A percentile compares a stretch with the other conserved stretches of the same genome.
These are phyloP conservation scores for Scolopax mira DNA, from an alignment of 2,113 vertebrate genomes.

Conservation along the genomic window DNA sequence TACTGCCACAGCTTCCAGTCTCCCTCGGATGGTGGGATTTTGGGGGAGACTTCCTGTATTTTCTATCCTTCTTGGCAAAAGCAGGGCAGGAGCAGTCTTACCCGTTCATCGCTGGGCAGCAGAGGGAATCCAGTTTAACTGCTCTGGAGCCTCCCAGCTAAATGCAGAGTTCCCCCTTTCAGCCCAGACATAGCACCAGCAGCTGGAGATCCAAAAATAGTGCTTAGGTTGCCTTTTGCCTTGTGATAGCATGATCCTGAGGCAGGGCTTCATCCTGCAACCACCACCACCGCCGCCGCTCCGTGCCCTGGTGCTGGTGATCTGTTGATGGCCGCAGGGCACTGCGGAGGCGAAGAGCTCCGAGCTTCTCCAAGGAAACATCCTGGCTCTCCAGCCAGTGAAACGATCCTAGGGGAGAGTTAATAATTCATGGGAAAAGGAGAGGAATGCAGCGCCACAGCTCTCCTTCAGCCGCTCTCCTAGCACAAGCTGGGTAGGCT, in stretches of 20 bases:
- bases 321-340: background rate
- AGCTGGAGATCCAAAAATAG: background rate
- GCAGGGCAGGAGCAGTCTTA: background rate
- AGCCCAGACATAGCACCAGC: background rate
- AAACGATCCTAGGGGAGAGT: background rate
- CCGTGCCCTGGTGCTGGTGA: fast-evolving
- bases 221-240: background rate
- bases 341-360: background rate
- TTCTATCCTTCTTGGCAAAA: background rate
- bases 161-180: background rate
- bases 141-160: background rate
- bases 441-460: background rate
- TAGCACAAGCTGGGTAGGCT: background rate
- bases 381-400: background rate
- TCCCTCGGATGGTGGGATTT: background rate
- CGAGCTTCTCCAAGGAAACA: background rate
- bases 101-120: fast-evolving
- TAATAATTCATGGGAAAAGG: conserved; percentile 50
- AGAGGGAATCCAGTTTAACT: background rate
- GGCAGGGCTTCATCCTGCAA: background rate
- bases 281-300: background rate
- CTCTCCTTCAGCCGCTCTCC: background rate
- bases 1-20: background rate
- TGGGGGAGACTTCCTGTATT: background rate
- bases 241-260: background rate